A percentile compares a stretch with the other conserved stretches of the same genome.
Evolutionary conservation across 2,113 vertebrate species (phyloP).

Genomic region (Pangasianodon hypophthalmus): DNA sequence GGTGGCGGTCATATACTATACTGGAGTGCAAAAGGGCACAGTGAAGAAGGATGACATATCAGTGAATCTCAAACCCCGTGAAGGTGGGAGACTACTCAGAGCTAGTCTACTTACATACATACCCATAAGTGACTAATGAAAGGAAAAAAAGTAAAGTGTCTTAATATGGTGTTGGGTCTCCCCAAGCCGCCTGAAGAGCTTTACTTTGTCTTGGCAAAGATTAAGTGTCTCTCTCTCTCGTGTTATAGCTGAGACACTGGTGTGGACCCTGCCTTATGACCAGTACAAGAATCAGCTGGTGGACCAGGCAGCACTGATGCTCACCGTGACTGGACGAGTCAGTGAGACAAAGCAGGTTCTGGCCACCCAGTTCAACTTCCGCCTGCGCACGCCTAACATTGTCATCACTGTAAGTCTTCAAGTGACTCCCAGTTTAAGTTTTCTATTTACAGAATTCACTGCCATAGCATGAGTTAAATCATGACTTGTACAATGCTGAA

Average conservation of each 20-base stretch:
- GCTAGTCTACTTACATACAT: conserved; percentile 61
- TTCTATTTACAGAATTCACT: background rate
- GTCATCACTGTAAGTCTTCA: conserved; percentile 61
- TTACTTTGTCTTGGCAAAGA: background rate
- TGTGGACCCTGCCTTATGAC: conserved; percentile 73
- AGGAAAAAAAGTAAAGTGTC: background rate
- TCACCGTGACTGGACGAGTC: conserved; percentile 80
- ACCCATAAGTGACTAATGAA: background rate
- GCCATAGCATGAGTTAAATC: too few species aligned
- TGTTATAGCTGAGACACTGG: conserved; percentile 69
- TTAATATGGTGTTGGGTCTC: background rate
- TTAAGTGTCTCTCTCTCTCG: background rate
- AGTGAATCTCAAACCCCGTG: background rate
- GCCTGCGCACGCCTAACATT: conserved; percentile 81
- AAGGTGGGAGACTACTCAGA: background rate
- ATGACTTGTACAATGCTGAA: too few species aligned
- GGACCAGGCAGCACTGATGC: conserved; percentile 85
- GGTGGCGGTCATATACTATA: conserved; percentile 83
- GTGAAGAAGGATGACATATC: background rate
- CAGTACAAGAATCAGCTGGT: conserved; percentile 80
- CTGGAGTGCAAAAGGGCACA: conserved; percentile 78
- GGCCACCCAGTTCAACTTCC: conserved; percentile 85
- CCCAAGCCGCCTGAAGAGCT: background rate
- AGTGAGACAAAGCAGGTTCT: conserved; percentile 80
- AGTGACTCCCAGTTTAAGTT: conserved; percentile 38